Evolutionary conservation across 2,797 vertebrate genomes (phyloP).

Genomic region (Pseudochaenichthys georgianus): DNA sequence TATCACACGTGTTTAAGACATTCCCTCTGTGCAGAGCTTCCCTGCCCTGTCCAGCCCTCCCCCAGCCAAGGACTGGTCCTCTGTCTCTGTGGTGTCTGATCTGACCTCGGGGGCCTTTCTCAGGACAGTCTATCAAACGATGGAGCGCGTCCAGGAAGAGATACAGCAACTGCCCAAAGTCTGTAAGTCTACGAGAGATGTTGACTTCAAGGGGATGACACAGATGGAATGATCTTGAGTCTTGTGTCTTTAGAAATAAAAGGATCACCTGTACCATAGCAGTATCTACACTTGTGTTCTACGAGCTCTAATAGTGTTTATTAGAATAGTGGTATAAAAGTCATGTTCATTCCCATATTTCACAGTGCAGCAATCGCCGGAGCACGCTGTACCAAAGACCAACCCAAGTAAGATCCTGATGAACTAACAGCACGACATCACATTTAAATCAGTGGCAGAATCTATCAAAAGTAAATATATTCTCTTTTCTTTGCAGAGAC

Average conservation of each 20-base stretch:
- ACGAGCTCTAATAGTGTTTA: neutral
- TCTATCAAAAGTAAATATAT: neutral
- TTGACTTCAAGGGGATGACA: neutral
- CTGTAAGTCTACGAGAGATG: slow-evolving; percentile 64
- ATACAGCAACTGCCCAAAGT: slow-evolving; percentile 69
- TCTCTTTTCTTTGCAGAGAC: slow-evolving; percentile 62
- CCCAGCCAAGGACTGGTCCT: slow-evolving; percentile 69
- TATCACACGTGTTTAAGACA: neutral
- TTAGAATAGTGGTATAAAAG: neutral
- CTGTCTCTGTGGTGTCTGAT: slow-evolving; percentile 68
- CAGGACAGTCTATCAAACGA: slow-evolving; percentile 64
- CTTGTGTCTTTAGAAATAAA: neutral
- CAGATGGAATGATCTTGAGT: neutral
- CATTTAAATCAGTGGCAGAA: neutral
- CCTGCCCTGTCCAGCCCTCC: slow-evolving; percentile 50
- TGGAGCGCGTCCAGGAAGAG: slow-evolving; percentile 71
- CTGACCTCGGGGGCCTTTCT: slow-evolving; percentile 70
- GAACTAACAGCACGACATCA: neutral
- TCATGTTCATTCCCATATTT: neutral
- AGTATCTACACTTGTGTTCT: neutral
- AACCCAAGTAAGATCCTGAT: slow-evolving; percentile 71
- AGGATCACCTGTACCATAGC: neutral
- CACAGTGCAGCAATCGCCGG: slow-evolving; percentile 61
- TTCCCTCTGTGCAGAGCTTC: slow-evolving; percentile 64
- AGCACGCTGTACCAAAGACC: slow-evolving; percentile 43